Evolutionary conservation across 1,140 invertebrate species (phyloP), one percentile per base, ranked within the genome.

Genomic region (Belonocnema kinseyi): DNA sequence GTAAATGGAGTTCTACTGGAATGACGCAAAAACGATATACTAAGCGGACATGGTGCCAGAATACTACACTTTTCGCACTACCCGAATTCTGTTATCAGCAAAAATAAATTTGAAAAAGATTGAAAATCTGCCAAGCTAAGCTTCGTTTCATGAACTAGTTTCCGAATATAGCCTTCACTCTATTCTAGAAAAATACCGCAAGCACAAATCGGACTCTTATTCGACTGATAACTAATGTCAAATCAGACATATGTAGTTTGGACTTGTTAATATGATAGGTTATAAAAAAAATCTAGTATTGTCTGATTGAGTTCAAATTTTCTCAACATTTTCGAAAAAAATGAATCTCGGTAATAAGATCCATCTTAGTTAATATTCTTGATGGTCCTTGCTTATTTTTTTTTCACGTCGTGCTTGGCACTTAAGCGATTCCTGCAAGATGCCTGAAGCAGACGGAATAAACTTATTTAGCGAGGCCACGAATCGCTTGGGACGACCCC

Each of bases 391-490:
- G 7, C 1, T 46, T 46, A 46, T 46, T 46, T 46, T 46, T n/a
- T 46, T 11, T 8, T 46, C 40, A 46, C 4, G 40, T 8, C 10
- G 6, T 61, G 33, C 33, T 4, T 21, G 21, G 21, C 56, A 58
- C 56, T 58, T 33, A 33, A 78, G 75, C 81, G 73, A 77, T 66
- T 76, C 78, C 77, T 78, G 75, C 74, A 75, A 84, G 83, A 79
- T 85, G 83, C 82, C 76, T 76, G 73, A 75, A 82, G 75, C 85
- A 85, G 76, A n/a, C 74, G 83, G 70, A 52, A 77, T 79, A 82
- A 86, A 86, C 81, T 86, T 85, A 80, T 80, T 76, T 82, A 80
- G 77, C 71, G 53, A 74, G 82, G 72, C 83, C 79, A 46, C 33
- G 61, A 66, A 46, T 82, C 66, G 75, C 77, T 71, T 77, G 74